Base-by-base conservation (phyloP, 2,797 vertebrate species). In the Pangasius krempfi region DNA sequence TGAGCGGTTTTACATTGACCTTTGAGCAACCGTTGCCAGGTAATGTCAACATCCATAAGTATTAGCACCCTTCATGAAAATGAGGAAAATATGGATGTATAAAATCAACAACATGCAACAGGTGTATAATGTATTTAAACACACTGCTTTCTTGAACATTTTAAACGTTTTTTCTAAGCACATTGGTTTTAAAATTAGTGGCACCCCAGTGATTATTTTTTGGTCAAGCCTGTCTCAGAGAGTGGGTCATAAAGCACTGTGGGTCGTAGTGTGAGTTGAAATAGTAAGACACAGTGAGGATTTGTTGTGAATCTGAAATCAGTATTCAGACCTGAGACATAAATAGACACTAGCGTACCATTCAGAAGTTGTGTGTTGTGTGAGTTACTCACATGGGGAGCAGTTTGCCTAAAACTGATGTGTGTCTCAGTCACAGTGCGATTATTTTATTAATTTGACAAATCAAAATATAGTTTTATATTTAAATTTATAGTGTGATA, bases 51-150 rank as follows among this genome's bases (percentile, higher is more conserved):
- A n/a, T 68, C n/a, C n/a, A 22, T 68, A 84, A 84, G 70, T 52
- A 84, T 50, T 84, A n/a, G 44, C 82, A 68, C 44, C 82, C 82
- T 54, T 70, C 12, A 33, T 37, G 62, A 52, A 68, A 82, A 82
- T n/a, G 33, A 66, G 81, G 25, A 66, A 18, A 84, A 33, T 84
- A 22, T 25, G 62, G 62, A 9, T 64, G 64, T 33, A 27, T 33
- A 22, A 52, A 84, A 84, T 30, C 60, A 20, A 52, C 82, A 68
- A 3, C 60, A 22, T 22, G n/a, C 60, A n/a, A 64, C 81, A n/a
- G 81, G 81, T 83, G 80, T 62, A 47, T 1, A n/a, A 22, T 9
- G 58, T 25, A 44, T 83, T 54, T 56, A 20, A 20, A 13, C 16
- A 37, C 9, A 22, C 52, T 8, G 52, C 30, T 37, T 56, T 14